phyloP scores from a whole-genome alignment of 1,140 invertebrate genomes.

The Tribolium castaneum region DNA sequence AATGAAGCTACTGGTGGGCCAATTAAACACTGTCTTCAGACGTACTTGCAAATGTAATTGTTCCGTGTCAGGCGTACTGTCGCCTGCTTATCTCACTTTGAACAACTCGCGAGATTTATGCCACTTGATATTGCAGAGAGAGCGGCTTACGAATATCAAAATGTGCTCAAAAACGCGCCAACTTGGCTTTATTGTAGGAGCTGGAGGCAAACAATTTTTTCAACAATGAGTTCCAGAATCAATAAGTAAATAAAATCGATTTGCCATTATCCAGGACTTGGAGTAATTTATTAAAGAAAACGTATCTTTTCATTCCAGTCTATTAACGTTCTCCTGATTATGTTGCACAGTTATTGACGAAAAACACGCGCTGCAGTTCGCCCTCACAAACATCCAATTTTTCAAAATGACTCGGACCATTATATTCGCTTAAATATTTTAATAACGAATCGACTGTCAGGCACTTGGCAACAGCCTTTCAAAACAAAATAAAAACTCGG shows the following conservation, averaged over 20 bases:
- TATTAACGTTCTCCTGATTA: background rate
- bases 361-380: background rate
- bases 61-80: slow-evolving; percentile 36
- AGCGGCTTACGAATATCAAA: no score
- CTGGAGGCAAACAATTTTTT: background rate
- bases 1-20: slow-evolving; percentile 38
- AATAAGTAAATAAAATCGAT: slow-evolving; percentile 24
- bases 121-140: background rate
- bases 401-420: background rate
- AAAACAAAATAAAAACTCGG: slow-evolving; percentile 29
- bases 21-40: slow-evolving; percentile 45
- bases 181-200: background rate
- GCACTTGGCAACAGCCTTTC: slow-evolving; percentile 28
- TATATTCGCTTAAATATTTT: slow-evolving; percentile 12
- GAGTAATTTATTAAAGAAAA: slow-evolving; percentile 18
- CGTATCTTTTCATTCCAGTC: background rate
- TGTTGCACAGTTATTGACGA: background rate
- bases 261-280: background rate
- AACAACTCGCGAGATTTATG: slow-evolving; percentile 42
- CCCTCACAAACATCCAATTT: background rate
- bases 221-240: background rate
- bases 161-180: no score
- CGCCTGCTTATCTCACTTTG: slow-evolving; percentile 43
- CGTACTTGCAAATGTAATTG: slow-evolving; percentile 44
- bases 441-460: slow-evolving; percentile 31